phyloP scores from a whole-genome alignment of 2,888 invertebrate genomes.

The Scrobipalpa costella region DNA sequence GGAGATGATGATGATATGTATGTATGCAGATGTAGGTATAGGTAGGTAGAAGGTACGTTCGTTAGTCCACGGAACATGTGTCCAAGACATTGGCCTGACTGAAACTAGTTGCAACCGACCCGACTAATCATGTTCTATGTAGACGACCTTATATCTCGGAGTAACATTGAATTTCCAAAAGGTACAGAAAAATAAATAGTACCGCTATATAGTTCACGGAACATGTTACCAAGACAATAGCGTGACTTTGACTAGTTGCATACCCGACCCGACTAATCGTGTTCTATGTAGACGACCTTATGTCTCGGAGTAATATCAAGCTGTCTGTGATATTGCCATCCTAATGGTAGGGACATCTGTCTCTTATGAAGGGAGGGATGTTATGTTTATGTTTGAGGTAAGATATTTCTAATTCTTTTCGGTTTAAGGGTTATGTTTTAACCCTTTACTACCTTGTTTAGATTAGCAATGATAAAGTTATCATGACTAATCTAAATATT shows the following conservation, averaged over 20 bases:
- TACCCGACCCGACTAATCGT: not conserved
- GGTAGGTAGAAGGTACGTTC: too few species aligned
- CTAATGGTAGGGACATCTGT: conserved; percentile 29
- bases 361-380: conserved; percentile 5
- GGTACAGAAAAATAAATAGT: too few species aligned
- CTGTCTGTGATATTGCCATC: not conserved
- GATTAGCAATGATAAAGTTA: too few species aligned
- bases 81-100: not conserved
- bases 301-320: not conserved
- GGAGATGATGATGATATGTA: too few species aligned
- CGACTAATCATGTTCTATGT: not conserved
- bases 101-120: not conserved
- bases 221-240: not conserved
- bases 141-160: not conserved
- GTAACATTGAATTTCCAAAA: too few species aligned
- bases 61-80: not conserved
- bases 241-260: not conserved
- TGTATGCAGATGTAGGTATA: too few species aligned
- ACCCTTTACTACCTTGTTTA: too few species aligned
- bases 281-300: not conserved
- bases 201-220: too few species aligned
- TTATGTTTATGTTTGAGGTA: not conserved
- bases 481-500: too few species aligned
- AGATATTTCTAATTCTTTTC: not conserved
- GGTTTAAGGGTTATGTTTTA: too few species aligned